Base-by-base conservation (phyloP, 1,140 invertebrate genomes). In the Euura lappo region DNA sequence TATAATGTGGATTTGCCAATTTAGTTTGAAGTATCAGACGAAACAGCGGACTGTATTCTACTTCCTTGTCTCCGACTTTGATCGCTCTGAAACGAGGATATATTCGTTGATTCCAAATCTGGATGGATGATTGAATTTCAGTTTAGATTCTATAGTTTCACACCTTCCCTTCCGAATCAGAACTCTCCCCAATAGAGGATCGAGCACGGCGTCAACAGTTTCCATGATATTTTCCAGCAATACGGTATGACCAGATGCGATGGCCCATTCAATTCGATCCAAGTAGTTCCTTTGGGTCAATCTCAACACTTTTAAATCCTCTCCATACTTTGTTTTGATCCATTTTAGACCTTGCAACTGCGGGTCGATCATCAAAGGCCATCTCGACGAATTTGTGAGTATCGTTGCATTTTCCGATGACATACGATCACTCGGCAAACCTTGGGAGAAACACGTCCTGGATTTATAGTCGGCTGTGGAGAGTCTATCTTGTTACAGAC, bases 311-410 rank as follows among this genome's bases (percentile, higher is more conserved):
- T 92, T 90, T 45, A 98, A 84, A 1, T 90, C 83, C 0, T 92
- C 90, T 0, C 93, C 94, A 78, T 93, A 95, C 79, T 91, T 93
- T 6, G 90, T 94, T 87, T 97, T 98, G 66, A 99, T 97, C 97
- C 97, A 99, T 84, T 98, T 98, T n/a, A 98, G 91, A 4, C 96
- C 97, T 91, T 97, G 95, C 81, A 93, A 79, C 82, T 96, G 95
- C 3, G 97, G 97, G 89, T 99, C 97, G 76, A 99, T 98, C 90
- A 98, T 97, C 1, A 99, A 87, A 0, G 97, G 97, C 96, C 97
- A 98, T 65, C 97, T 89, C 65, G 95, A 92, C 0, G 96, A 96
- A 85, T 95, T 96, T 2, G 93, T 93, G 11, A 98, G 88, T 78
- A 99, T 98, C 4, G 94, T 96, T 4, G 97, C 97, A 86, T 99